Evolutionary conservation across 2,113 vertebrate genomes (phyloP), one percentile per base, ranked within the genome.

Genomic region (Leucoraja erinaceus): DNA sequence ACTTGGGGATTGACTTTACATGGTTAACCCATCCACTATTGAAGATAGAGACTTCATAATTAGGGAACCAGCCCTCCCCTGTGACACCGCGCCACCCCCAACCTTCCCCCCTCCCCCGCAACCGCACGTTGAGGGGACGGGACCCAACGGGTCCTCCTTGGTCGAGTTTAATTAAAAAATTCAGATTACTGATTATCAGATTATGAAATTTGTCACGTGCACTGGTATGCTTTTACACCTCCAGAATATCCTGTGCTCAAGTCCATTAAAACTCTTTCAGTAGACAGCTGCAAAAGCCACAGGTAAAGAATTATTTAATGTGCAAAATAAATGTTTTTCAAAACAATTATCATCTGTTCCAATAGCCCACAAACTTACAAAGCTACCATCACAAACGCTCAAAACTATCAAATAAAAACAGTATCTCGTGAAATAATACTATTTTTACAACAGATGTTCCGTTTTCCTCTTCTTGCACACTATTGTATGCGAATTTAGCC

Each of bases 401-500:
- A 91, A 22, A 33, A 47, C 1, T 66, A 25, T 72, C 66, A 72
- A 68, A 91, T 70, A 90, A 68, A 70, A 91, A 5, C n/a, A 22
- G 61, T 25, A 68, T 83, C 47, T 83, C 10, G 54, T 70, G 83
- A 47, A 93, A 81, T 78, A 54, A 77, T 93, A 38, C 59, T 83
- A 81, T 66, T 93, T 93, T 93, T 70, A 22, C 28, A 93, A 70
- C 93, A 38, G 59, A 68, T 68, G 59, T 68, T 93, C 93, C 28
- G 75, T 78, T 93, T 90, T 91, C 88, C 78, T 68, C 33, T 70
- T 93, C 77, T 81, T 66, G 33, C 76, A 83, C 47, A 88, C 72
- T 59, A 76, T 88, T 90, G 84, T 90, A 81, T 90, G 22, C n/a
- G 83, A 76, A 75, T 76, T 28, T 11, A 90, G 93, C 93, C 93